Evolutionary conservation across 1,140 invertebrate species (phyloP).

Genomic region (Drosophila mojavensis): DNA sequence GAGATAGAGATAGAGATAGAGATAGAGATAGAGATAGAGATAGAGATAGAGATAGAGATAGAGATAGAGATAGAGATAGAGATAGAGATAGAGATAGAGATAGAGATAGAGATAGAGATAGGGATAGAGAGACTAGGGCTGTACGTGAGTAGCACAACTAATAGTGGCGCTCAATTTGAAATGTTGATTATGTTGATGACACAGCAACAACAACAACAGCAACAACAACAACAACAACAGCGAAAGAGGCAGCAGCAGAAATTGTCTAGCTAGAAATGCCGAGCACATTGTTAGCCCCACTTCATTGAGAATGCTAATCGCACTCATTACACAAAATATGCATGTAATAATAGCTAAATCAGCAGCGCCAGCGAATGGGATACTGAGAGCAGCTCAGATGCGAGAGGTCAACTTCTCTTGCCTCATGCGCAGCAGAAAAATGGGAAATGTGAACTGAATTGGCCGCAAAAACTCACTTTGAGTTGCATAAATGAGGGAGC

Average conservation of each 20-base stretch:
- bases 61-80: background rate
- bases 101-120: background rate
- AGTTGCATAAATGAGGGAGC: no score
- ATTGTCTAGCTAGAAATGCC: slow-evolving; percentile 61
- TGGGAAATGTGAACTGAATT: background rate
- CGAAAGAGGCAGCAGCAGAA: background rate
- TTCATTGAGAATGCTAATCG: slow-evolving; percentile 81
- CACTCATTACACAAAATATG: slow-evolving; percentile 81
- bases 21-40: no score
- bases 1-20: no score
- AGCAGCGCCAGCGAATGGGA: slow-evolving; percentile 40
- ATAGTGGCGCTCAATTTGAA: slow-evolving; percentile 77
- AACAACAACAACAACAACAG: slow-evolving; percentile 9
- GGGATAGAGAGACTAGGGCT: slow-evolving; percentile 14
- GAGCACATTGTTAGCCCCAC: slow-evolving; percentile 78
- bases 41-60: background rate
- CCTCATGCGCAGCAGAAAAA: background rate
- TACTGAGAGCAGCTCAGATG: background rate
- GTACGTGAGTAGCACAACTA: slow-evolving; percentile 20
- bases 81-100: background rate
- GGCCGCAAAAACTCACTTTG: no score
- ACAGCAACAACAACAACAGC: slow-evolving; percentile 45
- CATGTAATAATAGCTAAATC: slow-evolving; percentile 80
- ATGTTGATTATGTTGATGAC: slow-evolving; percentile 79
- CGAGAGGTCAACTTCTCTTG: background rate